Conservation (phyloP, 2,888 invertebrate species). For the Calameuta idolon region DNA sequence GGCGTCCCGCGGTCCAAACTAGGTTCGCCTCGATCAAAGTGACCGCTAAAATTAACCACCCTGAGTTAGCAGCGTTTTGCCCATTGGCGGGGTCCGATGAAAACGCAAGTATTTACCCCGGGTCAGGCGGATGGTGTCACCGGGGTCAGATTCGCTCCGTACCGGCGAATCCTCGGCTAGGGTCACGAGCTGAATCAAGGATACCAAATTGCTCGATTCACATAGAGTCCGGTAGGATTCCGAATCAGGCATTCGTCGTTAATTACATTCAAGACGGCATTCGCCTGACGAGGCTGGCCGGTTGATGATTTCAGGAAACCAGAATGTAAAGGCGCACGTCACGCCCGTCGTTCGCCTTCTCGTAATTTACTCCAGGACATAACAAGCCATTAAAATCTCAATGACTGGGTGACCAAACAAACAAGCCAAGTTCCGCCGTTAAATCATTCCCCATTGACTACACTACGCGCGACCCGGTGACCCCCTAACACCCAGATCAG, state of each 20-base stretch:
- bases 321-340: not conserved
- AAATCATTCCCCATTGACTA: not conserved
- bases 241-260: not conserved
- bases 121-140: not conserved
- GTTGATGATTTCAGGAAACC: not conserved
- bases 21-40: constrained; percentile 58
- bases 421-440: not conserved
- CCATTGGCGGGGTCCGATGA: constrained; percentile 18
- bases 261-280: not conserved
- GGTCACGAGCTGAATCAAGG: not conserved
- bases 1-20: constrained; percentile 59
- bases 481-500: not conserved
- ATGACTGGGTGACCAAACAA: not conserved
- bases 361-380: not conserved
- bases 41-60: constrained; percentile 52
- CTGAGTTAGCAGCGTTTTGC: constrained; percentile 23
- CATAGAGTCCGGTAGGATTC: not conserved
- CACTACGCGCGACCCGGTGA: no score
- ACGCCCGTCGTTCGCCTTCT: not conserved
- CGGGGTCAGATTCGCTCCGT: not conserved
- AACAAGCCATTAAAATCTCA: not conserved
- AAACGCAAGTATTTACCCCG: not conserved
- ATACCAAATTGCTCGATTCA: not conserved
- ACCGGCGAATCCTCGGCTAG: not conserved
- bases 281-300: not conserved